phyloP scores from a whole-genome alignment of 2,888 invertebrate genomes.

The Adelphocoris suturalis region DNA sequence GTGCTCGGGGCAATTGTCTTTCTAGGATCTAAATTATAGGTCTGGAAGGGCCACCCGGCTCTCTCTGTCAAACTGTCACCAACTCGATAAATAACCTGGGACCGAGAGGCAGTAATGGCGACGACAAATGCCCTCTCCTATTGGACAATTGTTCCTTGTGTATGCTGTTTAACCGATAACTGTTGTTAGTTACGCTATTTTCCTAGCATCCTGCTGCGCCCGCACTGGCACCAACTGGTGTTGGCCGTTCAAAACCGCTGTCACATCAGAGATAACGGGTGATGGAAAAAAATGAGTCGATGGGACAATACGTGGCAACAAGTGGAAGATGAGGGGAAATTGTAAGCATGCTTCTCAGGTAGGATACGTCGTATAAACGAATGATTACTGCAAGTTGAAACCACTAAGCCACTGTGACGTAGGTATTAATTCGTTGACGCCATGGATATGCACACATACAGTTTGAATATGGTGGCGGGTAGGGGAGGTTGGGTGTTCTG shows the following conservation, averaged over 20 bases:
- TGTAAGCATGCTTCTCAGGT: no score
- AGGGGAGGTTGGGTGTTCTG: no score
- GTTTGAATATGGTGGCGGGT: no score
- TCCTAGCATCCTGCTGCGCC: conserved; percentile 44
- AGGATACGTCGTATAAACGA: no score
- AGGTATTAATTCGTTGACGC: no score
- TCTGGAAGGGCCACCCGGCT: conserved; percentile 67
- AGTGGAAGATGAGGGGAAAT: no score
- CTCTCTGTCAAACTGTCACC: conserved; percentile 69
- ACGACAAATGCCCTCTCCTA: conserved; percentile 67
- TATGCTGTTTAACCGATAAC: conserved; percentile 60
- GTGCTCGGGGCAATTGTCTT: conserved; percentile 63
- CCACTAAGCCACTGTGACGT: no score
- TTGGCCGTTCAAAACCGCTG: background rate
- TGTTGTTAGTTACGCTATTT: conserved; percentile 64
- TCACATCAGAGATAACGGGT: no score
- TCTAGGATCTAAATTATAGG: conserved; percentile 70
- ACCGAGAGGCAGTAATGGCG: conserved; percentile 60
- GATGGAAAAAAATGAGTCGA: background rate
- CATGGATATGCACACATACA: no score
- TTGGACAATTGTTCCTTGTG: conserved; percentile 65
- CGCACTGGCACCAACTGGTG: conserved; percentile 52
- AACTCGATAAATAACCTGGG: conserved; percentile 66
- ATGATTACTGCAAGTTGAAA: no score
- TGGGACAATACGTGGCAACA: no score